Conservation (phyloP, 2,888 invertebrate species). For the Drosophila atripex region DNA sequence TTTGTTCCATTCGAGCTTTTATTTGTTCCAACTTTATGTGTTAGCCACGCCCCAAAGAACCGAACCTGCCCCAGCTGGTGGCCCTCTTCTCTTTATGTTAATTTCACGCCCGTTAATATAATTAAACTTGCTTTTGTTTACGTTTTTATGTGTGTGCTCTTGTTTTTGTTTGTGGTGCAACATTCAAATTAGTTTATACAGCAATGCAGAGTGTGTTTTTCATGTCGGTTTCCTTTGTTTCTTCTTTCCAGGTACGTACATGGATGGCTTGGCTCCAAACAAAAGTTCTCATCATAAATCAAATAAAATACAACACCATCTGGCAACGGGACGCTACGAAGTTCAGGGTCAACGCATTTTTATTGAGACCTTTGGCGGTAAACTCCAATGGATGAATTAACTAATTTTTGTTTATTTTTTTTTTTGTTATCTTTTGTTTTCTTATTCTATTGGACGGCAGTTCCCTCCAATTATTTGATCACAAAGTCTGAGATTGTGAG, state of each 20-base stretch:
- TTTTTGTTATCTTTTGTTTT: background rate
- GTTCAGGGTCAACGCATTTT: slow-evolving; percentile 34
- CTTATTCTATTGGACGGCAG: background rate
- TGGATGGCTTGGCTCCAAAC: background rate
- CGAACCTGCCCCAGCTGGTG: slow-evolving; percentile 22
- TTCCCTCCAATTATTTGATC: background rate
- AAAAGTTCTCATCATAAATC: slow-evolving; percentile 40
- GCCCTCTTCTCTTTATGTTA: slow-evolving; percentile 31
- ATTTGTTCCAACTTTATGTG: slow-evolving; percentile 17
- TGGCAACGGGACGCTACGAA: slow-evolving; percentile 15
- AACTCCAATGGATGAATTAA: slow-evolving; percentile 5
- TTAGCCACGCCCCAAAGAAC: slow-evolving; percentile 36
- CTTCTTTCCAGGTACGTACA: slow-evolving; percentile 58
- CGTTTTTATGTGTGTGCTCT: slow-evolving; percentile 33
- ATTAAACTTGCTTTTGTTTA: slow-evolving; percentile 44
- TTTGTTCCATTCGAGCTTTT: slow-evolving; percentile 31
- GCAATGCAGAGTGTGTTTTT: slow-evolving; percentile 44
- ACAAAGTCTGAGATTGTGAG: background rate
- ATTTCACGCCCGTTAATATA: slow-evolving; percentile 50
- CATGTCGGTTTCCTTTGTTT: slow-evolving; percentile 39
- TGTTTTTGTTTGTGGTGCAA: slow-evolving; percentile 23
- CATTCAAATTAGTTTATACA: slow-evolving; percentile 37
- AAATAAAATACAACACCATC: slow-evolving; percentile 11
- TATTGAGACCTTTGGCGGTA: slow-evolving; percentile 8
- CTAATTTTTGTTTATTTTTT: background rate